Evolutionary conservation across 2,113 vertebrate genomes (phyloP).

Genomic region (Fukomys damarensis): DNA sequence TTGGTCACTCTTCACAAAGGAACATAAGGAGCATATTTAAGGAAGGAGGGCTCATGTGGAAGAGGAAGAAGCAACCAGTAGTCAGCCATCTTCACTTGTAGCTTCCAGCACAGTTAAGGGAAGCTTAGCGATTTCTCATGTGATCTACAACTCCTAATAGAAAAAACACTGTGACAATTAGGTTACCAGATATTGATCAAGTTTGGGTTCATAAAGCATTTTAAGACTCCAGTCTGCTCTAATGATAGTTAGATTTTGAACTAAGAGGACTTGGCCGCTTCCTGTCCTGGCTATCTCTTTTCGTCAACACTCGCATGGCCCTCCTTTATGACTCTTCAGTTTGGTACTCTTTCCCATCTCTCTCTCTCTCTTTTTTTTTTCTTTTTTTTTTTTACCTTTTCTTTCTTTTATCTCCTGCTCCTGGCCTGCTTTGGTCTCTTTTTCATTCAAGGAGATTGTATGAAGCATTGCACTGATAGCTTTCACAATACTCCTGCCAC

Average conservation of each 20-base stretch:
- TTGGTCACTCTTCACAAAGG: not conserved
- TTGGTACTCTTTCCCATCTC: not conserved
- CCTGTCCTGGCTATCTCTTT: not conserved
- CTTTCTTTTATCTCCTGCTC: not conserved
- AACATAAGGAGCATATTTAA: not conserved
- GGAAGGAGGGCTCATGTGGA: not conserved
- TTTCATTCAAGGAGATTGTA: not conserved
- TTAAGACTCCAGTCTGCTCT: not conserved
- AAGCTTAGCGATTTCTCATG: not conserved
- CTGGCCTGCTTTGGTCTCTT: not conserved
- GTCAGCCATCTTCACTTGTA: not conserved
- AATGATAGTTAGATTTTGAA: not conserved
- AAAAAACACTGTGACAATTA: not conserved
- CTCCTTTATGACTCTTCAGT: not conserved
- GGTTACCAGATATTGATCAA: not conserved
- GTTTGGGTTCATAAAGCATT: too few relatives aligned
- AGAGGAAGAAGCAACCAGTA: not conserved
- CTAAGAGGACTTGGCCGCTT: not conserved
- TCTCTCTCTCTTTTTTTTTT: not conserved
- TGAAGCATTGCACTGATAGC: not conserved
- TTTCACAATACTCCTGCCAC: not conserved
- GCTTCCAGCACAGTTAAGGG: not conserved
- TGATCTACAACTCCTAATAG: not conserved
- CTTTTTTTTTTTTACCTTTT: not conserved
- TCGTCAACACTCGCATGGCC: not conserved